Conservation (phyloP, 2,888 invertebrate species). For the Polymixis lichenea region DNA sequence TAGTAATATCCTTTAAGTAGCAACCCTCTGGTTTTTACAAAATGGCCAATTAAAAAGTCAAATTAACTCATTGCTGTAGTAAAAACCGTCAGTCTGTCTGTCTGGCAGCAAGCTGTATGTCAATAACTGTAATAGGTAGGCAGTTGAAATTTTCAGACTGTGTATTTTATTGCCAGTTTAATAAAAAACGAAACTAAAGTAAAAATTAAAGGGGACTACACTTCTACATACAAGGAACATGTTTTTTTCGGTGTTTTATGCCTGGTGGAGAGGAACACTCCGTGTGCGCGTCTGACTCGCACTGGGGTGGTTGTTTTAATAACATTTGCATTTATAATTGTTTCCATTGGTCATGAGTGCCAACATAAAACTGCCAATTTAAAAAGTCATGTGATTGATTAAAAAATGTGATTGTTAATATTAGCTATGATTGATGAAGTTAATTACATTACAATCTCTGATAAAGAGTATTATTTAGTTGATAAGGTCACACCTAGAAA, state of each 20-base stretch:
- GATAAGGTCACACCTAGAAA: conserved; percentile 49
- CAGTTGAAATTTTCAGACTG: too few relatives aligned
- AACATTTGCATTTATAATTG: conserved; percentile 14
- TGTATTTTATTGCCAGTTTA: too few relatives aligned
- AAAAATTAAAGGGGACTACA: too few relatives aligned
- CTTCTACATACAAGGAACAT: too few relatives aligned
- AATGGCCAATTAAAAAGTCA: not conserved
- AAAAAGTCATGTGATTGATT: conserved; percentile 73
- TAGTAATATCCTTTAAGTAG: not conserved
- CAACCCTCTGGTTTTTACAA: not conserved
- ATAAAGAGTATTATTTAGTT: conserved; percentile 41
- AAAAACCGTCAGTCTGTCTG: not conserved
- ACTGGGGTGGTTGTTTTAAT: not conserved
- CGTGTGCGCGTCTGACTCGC: too few relatives aligned
- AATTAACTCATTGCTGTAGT: not conserved
- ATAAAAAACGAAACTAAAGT: too few relatives aligned
- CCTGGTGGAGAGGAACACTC: too few relatives aligned
- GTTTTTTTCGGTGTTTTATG: too few relatives aligned
- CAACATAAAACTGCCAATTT: conserved; percentile 43
- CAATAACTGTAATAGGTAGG: too few relatives aligned
- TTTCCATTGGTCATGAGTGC: conserved; percentile 32
- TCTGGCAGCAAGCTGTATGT: too few relatives aligned
- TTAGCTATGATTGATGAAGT: conserved; percentile 63
- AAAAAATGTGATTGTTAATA: conserved; percentile 65
- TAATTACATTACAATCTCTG: conserved; percentile 57